Evolutionary conservation across 1,140 invertebrate species (phyloP).

Genomic region (Ips typographus): DNA sequence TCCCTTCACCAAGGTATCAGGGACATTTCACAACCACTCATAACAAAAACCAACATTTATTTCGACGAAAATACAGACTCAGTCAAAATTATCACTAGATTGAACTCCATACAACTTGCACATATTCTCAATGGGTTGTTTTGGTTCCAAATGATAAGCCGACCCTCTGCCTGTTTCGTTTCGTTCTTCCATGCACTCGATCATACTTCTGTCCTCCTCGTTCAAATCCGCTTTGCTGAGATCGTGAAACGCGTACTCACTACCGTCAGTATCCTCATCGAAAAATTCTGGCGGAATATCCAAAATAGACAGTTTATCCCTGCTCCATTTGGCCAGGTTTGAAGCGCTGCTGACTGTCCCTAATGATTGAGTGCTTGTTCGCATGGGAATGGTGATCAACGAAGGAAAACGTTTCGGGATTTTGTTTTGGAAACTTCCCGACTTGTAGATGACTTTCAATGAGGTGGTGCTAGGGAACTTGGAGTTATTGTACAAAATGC

Average conservation of each 20-base stretch:
- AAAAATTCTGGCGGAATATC: slow-evolving; percentile 27
- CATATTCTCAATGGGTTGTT: slow-evolving; percentile 27
- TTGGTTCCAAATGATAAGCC: slow-evolving; percentile 11
- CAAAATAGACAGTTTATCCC: slow-evolving; percentile 18
- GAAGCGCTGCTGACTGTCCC: neutral
- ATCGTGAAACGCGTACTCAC: slow-evolving; percentile 23
- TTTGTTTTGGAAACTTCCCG: slow-evolving; percentile 13
- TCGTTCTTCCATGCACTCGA: slow-evolving; percentile 10
- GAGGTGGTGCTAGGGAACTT: slow-evolving; percentile 16
- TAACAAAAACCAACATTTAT: too few species aligned
- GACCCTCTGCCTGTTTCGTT: slow-evolving; percentile 5
- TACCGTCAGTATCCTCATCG: slow-evolving; percentile 25
- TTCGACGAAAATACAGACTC: too few species aligned
- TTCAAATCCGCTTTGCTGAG: slow-evolving; percentile 23
- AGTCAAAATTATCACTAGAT: slow-evolving; percentile 10
- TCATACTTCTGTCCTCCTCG: slow-evolving; percentile 19
- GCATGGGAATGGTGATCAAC: slow-evolving; percentile 8
- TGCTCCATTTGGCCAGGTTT: slow-evolving; percentile 11
- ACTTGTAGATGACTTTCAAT: slow-evolving; percentile 21
- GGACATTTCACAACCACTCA: too few species aligned
- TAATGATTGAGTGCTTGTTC: neutral
- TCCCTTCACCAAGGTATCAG: too few species aligned
- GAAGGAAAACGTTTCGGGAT: slow-evolving; percentile 9
- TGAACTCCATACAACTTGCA: slow-evolving; percentile 18
- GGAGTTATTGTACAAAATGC: slow-evolving; percentile 10